Evolutionary conservation across 1,140 invertebrate species (phyloP), one percentile per base, ranked within the genome.

Genomic region (Leucophenga varia): DNA sequence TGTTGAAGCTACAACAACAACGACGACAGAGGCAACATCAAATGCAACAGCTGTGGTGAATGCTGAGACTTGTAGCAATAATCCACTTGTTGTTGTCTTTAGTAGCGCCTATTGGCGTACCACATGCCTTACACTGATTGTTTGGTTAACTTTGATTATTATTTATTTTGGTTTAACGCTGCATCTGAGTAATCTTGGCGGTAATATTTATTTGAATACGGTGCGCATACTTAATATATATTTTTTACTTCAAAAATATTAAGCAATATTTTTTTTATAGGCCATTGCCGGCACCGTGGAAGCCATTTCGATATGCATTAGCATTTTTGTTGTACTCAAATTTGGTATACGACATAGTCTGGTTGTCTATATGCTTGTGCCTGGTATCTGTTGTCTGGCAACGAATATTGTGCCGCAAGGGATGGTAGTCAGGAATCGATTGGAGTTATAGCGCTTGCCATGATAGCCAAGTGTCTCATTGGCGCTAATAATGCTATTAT

Each of bases 91-190:
- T n/a, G 82, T 86, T 55, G 76, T 87, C 0, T 86, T 87, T 48
- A 78, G 79, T 34, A 76, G 78, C 35, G 61, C 77, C 17, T 80
- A 86, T 49, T 73, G 82, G 43, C 82, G 81, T 53, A 82, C 81
- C 28, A 87, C 85, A 0, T 72, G 85, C 5, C 79, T 84, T 21
- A 75, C 85, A 2, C 81, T 85, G 48, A 50, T 85, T 10, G 81
- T 84, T 34, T 88, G 87, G 87, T 84, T 86, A 57, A 78, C 81
- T 9, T 80, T 87, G 54, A 87, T 87, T 45, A 80, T 87, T 2
- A 82, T 85, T 3, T 88, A 88, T 57, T 88, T 87, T 40, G 86
- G 86, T 0, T 68, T 88, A 3, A 80, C 86, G 13, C 75, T 88
- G n/a, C 87, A 88, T 61, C 76, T 87, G 28, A 82, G 79, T 25